A percentile compares a stretch with the other conserved stretches of the same genome.
Evolutionary conservation across 2,113 vertebrate species (phyloP).

Genomic region (Mesoclemmys tuberculata): DNA sequence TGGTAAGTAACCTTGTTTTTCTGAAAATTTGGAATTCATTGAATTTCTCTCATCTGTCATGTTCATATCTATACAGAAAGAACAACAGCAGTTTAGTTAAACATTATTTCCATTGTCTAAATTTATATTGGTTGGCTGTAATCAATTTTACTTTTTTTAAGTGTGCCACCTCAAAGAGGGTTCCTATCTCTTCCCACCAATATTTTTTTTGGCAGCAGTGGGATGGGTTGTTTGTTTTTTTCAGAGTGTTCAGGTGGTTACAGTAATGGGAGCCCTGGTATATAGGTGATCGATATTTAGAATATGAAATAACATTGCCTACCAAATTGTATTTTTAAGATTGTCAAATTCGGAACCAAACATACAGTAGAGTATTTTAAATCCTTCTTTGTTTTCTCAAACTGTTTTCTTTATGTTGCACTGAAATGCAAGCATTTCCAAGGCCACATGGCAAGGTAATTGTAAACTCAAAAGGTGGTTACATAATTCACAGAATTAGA

Average conservation of each 20-base stretch:
- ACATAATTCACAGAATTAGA: neutral
- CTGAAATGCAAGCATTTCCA: neutral
- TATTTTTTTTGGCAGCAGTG: fast-evolving
- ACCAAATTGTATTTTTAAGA: neutral
- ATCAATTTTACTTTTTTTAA: neutral
- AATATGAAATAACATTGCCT: neutral
- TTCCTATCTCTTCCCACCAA: neutral
- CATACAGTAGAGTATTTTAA: neutral
- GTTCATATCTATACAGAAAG: neutral
- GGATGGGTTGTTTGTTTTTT: neutral
- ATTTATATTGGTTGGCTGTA: neutral
- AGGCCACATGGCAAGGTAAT: neutral
- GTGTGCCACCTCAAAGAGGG: no score
- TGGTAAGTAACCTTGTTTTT: no score
- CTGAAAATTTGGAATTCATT: neutral
- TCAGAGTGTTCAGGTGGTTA: neutral
- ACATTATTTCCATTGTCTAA: neutral
- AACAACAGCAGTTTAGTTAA: neutral
- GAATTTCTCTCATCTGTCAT: neutral
- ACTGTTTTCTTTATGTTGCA: neutral
- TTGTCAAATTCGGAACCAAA: neutral
- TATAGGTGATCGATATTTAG: neutral
- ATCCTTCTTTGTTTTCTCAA: neutral
- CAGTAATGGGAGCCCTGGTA: neutral
- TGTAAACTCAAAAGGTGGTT: neutral